Evolutionary conservation across 2,113 vertebrate genomes (phyloP), one percentile per base, ranked within the genome.

Genomic region (Rallus limicola): DNA sequence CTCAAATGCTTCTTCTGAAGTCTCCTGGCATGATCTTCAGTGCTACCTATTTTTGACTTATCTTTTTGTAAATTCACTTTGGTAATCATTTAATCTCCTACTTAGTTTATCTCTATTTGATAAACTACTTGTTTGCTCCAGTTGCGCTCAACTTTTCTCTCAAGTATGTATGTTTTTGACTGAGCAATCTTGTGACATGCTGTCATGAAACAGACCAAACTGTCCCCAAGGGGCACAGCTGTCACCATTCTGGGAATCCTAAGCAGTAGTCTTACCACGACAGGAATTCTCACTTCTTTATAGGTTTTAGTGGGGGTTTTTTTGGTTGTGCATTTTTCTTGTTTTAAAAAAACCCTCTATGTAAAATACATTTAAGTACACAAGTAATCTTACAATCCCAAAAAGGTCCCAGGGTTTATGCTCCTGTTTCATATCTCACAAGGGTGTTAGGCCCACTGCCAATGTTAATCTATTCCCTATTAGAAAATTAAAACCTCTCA

Each of bases 401-500:
- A 14, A 34, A 75, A 94, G 77, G 82, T 93, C 68, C 53, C 44
- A 67, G 42, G 71, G 78, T 92, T 95, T 96, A 53, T 44, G 95
- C 95, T 96, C 95, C 96, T 92, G 86, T 97, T 96, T 86, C 67
- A 20, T 95, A 96, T 96, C 93, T 94, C 93, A 81, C 71, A 9
- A 92, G 92, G 78, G 58, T 89, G 82, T 95, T 94, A 87, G 93
- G 88, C 88, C 59, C 46, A 17, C 72, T 93, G 95, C 92, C 97
- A 97, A 9, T 29, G 74, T 87, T 96, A 97, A 96, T 92, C 92
- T 69, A 88, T 87, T 94, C 92, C 86, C 70, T 91, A 79, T 82
- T 83, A 94, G 86, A 93, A 95, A 95, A 63, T 42, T 81, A 81
- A 95, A 96, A 92, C 88, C 68, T 65, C 93, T 92, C 95, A 87